phyloP scores from a whole-genome alignment of 1,140 invertebrate species.

The Aplysia californica region DNA sequence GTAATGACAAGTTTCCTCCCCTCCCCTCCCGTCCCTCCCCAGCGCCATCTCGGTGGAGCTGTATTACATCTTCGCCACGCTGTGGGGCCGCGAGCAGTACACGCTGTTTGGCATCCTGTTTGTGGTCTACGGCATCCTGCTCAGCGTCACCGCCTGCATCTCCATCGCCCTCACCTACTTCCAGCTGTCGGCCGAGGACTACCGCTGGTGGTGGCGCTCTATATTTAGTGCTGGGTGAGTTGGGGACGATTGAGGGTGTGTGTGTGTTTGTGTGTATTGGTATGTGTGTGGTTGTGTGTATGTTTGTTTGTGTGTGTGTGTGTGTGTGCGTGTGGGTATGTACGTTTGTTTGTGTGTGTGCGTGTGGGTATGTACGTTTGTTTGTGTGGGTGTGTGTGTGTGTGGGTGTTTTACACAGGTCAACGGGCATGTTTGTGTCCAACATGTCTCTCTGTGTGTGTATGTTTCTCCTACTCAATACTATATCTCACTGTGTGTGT shows the following conservation, averaged over 20 bases:
- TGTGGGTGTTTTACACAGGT: background rate
- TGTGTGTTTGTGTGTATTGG: too few species aligned
- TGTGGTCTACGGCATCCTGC: constrained; percentile 70
- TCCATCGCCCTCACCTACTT: constrained; percentile 72
- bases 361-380: background rate
- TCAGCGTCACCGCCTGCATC: constrained; percentile 71
- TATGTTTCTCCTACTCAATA: background rate
- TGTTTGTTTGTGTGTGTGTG: too few species aligned
- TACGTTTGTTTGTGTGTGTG: background rate
- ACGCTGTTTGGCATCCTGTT: constrained; percentile 70
- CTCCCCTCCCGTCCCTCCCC: too few species aligned
- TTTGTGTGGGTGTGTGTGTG: too few species aligned
- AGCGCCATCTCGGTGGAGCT: constrained; percentile 73
- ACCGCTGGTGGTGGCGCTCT: constrained; percentile 73
- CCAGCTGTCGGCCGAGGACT: constrained; percentile 71
- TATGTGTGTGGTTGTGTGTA: too few species aligned
- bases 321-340: too few species aligned
- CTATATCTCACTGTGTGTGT: too few species aligned
- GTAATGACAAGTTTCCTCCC: too few species aligned
- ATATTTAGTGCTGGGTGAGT: constrained; percentile 69
- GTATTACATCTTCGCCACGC: constrained; percentile 73
- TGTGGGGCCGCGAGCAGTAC: constrained; percentile 72
- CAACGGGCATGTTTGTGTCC: constrained; percentile 69
- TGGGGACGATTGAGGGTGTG: too few species aligned
- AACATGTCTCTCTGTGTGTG: background rate